Conservation (phyloP, 2,113 vertebrate species). For the Poicephalus gulielmi region DNA sequence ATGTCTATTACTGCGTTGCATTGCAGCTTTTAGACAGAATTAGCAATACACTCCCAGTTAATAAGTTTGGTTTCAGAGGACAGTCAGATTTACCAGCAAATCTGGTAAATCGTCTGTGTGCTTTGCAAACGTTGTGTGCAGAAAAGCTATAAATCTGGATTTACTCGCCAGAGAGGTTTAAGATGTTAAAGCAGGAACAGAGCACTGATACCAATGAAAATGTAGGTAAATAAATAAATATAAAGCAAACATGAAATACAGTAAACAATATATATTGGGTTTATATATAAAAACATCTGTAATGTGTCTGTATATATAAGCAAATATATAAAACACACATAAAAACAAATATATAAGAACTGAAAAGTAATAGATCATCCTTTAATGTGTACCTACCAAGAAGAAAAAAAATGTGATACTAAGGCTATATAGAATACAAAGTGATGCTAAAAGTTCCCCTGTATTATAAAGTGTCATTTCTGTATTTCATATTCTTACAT, state of each 20-base stretch:
- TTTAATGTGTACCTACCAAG: background rate
- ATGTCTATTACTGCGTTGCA: background rate
- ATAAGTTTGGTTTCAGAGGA: background rate
- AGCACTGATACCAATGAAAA: background rate
- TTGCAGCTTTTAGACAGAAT: background rate
- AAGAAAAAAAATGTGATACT: background rate
- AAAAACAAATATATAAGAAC: background rate
- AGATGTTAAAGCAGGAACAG: background rate
- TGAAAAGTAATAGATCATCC: background rate
- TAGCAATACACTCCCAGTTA: background rate
- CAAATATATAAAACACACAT: background rate
- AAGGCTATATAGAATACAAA: background rate
- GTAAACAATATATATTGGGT: background rate
- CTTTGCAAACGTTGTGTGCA: background rate
- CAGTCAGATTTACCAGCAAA: background rate
- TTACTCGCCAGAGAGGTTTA: background rate
- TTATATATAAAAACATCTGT: background rate
- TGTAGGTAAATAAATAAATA: background rate
- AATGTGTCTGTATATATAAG: background rate
- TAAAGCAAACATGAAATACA: background rate
- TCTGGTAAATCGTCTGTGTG: background rate
- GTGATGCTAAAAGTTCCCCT: background rate
- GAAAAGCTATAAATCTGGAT: background rate
- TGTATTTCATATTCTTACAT: background rate
- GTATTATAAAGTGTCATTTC: background rate